Conservation (phyloP, 2,113 vertebrate species). For the Atlantisia rogersi region DNA sequence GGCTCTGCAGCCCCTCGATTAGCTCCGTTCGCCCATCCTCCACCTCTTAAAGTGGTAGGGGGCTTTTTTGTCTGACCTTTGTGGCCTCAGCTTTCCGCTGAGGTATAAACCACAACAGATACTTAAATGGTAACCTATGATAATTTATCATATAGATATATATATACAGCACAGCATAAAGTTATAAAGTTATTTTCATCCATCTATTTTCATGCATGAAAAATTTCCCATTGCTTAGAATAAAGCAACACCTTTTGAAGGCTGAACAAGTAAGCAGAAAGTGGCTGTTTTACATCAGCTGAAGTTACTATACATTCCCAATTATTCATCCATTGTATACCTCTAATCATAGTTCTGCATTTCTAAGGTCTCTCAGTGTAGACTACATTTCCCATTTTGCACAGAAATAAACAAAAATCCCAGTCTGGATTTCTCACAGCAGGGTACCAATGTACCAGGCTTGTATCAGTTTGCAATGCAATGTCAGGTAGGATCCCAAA, state of each 20-base stretch:
- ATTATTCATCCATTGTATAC: background rate
- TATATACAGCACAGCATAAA: background rate
- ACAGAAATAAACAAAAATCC: background rate
- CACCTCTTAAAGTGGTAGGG: too few species aligned
- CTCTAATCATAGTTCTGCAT: background rate
- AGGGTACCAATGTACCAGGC: background rate
- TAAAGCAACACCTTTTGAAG: background rate
- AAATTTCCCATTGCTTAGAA: background rate
- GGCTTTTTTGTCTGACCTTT: too few species aligned
- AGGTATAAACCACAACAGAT: too few species aligned
- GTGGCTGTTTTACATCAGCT: background rate
- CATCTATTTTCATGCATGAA: background rate
- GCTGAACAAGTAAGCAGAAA: background rate
- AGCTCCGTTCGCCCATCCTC: too few species aligned
- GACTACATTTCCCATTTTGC: background rate
- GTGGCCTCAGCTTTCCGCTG: too few species aligned
- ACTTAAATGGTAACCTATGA: too few species aligned
- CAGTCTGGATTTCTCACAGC: background rate
- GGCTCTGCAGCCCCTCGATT: too few species aligned
- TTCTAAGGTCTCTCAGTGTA: background rate
- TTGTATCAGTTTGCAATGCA: background rate
- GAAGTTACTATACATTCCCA: background rate
- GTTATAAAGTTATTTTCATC: background rate
- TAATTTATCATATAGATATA: background rate
- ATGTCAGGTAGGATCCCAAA: background rate